These are phyloP conservation scores for Boloria euphrosyne DNA, from an alignment of 2,888 invertebrate species.

Conservation along the genomic window DNA sequence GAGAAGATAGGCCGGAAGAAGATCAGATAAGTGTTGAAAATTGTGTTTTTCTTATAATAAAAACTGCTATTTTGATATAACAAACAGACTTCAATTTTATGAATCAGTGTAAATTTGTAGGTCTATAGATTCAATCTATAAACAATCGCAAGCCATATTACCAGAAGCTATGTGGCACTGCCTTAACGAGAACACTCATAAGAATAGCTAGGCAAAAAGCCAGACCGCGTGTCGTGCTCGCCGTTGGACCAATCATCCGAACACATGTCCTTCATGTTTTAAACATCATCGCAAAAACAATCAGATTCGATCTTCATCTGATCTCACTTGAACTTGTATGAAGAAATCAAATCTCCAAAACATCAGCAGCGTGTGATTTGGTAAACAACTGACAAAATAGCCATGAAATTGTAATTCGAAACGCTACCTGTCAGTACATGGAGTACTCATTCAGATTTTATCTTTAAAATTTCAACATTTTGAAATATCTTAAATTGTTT, in stretches of 20 bases:
- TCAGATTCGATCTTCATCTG: conserved; percentile 21
- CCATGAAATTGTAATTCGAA: conserved; percentile 16
- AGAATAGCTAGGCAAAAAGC: conserved; percentile 25
- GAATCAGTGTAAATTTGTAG: too few relatives aligned
- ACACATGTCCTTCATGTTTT: conserved; percentile 35
- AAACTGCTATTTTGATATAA: too few relatives aligned
- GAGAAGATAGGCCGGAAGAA: too few relatives aligned
- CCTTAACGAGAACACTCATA: not conserved
- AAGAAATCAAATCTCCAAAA: conserved; percentile 19
- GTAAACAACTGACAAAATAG: conserved; percentile 7
- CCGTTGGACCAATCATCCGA: conserved; percentile 32
- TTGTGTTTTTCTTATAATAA: too few relatives aligned
- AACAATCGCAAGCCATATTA: not conserved
- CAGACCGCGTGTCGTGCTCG: conserved; percentile 35
- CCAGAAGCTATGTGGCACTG: not conserved
- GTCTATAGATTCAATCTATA: too few relatives aligned
- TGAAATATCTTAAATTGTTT: too few relatives aligned
- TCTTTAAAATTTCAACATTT: too few relatives aligned
- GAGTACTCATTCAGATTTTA: not conserved
- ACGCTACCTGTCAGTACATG: not conserved
- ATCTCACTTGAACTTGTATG: conserved; percentile 22
- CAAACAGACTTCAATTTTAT: too few relatives aligned
- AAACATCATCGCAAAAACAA: conserved; percentile 30
- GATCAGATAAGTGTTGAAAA: too few relatives aligned
- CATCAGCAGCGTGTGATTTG: conserved; percentile 8